Evolutionary conservation across 2,113 vertebrate genomes (phyloP), one percentile per base, ranked within the genome.

Genomic region (Vimba vimba): DNA sequence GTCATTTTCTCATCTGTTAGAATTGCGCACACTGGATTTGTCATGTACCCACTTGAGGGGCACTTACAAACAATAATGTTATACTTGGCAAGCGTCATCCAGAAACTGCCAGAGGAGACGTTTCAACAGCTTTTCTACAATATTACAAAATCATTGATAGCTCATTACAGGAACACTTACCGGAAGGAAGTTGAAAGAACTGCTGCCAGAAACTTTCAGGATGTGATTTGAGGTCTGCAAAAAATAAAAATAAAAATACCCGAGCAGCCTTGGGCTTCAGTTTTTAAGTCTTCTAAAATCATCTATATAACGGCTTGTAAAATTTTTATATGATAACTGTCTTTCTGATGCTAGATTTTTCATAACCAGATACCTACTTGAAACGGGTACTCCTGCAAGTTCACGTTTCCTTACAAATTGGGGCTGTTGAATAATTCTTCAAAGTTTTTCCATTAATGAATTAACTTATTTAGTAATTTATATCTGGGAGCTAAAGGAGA

Each of bases 51-150:
- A 52, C 69, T 83, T 64, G 45, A 80, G 75, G 23, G 36, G 68
- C 68, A 59, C 76, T 84, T 85, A 80, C 83, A 64, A 83, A 86
- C 78, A 86, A 88, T 86, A 79, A 88, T 82, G 68, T 21, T 12
- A 19, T 87, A 87, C 81, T 89, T 87, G 86, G 73, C 27, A 50
- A 59, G 23, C 64, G 25, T 55, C 57, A 85, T 87, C 11, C 13
- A 25, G 86, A 82, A 60, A 39, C n/a, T 82, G 83, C 86, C 88
- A 59, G 52, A 83, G 45, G 83, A 87, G 64, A 85, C 3, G 13
- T 66, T 87, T 71, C 43, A 73, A 78, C 75, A 68, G 81, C 33
- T 79, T 82, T 79, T 64, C 21, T 77, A 82, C 60, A 73, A 85
- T 85, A 89, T 85, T 87, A 82, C 43, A 81, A 68, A 76, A 55